Evolutionary conservation across 2,113 vertebrate genomes (phyloP), one percentile per base, ranked within the genome.

Genomic region (Saccopteryx bilineata): DNA sequence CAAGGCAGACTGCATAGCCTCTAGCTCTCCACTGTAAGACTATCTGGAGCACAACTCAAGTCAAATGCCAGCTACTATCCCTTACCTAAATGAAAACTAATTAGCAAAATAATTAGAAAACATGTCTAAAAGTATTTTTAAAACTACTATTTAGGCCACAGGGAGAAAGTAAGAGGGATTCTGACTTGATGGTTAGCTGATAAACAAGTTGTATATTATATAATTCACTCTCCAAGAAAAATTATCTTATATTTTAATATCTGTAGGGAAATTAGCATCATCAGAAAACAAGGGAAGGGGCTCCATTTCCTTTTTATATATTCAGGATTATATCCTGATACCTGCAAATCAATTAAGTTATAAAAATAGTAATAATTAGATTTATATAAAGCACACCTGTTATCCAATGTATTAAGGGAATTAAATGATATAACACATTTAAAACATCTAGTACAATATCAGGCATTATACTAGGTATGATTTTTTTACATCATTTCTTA

Each of bases 81-180:
- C 21, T 5, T 5, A 79, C 52, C 8, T n/a, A 91, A 78, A 54
- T 66, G 6, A 76, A 95, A 91, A 79, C 50, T 3, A 9, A 84
- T 23, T 54, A 74, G 11, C 18, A 93, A 94, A 54, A 52, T 65
- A 14, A 96, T 90, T 74, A 89, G 31, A 85, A 94, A 84, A 50
- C 66, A 48, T 5, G 2, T 52, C 39, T 87, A 60, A 60, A 81
- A 69, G 74, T 2, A 83, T 21, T 84, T 91, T 58, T 92, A 65
- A 88, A 86, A 69, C 18, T 48, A 39, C 83, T 88, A 54, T 56
- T 85, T 86, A 83, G 21, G 21, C 26, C 17, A 81, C 24, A 61
- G 17, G 50, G 19, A 65, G 48, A 85, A 19, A 63, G 11, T 61
- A 63, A 68, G 54, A 56, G 12, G 3, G 46, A 88, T 56, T 93